A percentile compares a stretch with the other conserved stretches of the same genome.
Evolutionary conservation across 92 coral and sea anemone genomes (phyloP).

Genomic region (Palythoa heliodiscus): DNA sequence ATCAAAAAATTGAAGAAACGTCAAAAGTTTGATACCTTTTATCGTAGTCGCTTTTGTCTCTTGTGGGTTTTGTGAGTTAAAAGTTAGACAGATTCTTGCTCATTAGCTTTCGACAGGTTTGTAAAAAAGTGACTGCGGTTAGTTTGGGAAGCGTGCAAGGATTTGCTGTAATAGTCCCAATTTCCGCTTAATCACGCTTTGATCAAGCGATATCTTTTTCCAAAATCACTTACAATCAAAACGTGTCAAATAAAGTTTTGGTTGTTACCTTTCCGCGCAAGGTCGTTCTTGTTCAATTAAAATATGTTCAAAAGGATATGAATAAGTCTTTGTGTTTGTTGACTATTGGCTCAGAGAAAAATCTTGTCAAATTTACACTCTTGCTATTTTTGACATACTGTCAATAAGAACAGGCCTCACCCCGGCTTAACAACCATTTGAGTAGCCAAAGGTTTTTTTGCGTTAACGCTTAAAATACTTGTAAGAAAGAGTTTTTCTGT

Average conservation of each 20-base stretch:
- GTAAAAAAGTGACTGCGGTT: conserved; percentile 18
- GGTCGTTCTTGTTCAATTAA: conserved; percentile 43
- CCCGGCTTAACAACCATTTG: conserved; percentile 19
- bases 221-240: conserved; percentile 23
- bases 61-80: not conserved
- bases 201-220: conserved; percentile 49
- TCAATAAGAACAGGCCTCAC: conserved; percentile 27
- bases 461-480: conserved; percentile 5
- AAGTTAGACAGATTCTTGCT: not conserved
- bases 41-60: not conserved
- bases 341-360: conserved; percentile 42
- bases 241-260: not conserved
- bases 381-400: conserved; percentile 38
- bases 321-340: conserved; percentile 41
- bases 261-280: conserved; percentile 11
- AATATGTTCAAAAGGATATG: conserved; percentile 44
- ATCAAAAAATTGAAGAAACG: not conserved
- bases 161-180: conserved; percentile 38
- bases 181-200: conserved; percentile 68
- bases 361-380: conserved; percentile 39
- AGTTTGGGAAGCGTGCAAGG: conserved; percentile 35
- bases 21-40: not conserved
- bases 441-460: conserved; percentile 22
- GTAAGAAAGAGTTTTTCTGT: conserved; percentile 4
- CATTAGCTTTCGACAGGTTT: conserved; percentile 6